phyloP scores from a whole-genome alignment of 2,113 vertebrate species.

The Zingel zingel region DNA sequence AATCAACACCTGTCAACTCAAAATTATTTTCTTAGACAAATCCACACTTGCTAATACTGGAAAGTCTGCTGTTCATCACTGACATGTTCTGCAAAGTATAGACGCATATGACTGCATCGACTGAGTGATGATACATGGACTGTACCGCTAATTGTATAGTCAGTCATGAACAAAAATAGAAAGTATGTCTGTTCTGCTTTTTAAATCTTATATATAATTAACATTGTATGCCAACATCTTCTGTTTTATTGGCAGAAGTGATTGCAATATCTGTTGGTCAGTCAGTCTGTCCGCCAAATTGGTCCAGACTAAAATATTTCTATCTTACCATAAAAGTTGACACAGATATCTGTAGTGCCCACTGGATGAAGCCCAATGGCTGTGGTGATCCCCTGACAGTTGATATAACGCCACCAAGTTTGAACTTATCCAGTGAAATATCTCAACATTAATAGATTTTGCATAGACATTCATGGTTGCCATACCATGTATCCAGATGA shows the following conservation, averaged over 20 bases:
- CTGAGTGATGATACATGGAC: neutral
- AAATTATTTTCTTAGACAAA: neutral
- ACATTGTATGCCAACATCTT: neutral
- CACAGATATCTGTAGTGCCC: neutral
- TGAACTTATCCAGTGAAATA: neutral
- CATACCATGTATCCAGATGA: too few relatives aligned
- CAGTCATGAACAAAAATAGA: neutral
- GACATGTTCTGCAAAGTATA: neutral
- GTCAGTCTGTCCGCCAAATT: neutral
- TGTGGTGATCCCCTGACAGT: neutral
- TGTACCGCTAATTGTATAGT: neutral
- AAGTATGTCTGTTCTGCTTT: neutral
- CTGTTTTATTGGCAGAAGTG: neutral
- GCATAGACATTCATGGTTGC: too few relatives aligned
- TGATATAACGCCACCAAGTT: neutral
- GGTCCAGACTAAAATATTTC: too few relatives aligned
- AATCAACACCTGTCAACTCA: conserved; percentile 17
- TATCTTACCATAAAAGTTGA: neutral
- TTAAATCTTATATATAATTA: neutral
- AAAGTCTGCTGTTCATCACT: neutral
- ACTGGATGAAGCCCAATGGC: too few relatives aligned
- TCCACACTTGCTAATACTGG: neutral
- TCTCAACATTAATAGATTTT: neutral
- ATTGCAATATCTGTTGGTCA: neutral
- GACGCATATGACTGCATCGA: neutral